phyloP scores from a whole-genome alignment of 2,888 invertebrate species.

The Sarcophaga variegata region DNA sequence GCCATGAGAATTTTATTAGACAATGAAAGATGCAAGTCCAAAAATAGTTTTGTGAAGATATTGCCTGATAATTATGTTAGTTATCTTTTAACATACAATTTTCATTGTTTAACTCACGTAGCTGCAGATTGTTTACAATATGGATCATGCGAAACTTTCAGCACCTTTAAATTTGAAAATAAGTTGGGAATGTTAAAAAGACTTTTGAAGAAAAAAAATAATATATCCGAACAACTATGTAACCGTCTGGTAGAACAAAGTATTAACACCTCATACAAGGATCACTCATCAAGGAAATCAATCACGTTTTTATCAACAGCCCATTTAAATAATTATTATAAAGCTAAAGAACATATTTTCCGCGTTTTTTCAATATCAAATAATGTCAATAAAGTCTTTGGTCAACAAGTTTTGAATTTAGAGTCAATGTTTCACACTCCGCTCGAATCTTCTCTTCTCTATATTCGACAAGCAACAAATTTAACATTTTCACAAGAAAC shows the following conservation, averaged over 20 bases:
- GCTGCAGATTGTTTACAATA: conserved; percentile 44
- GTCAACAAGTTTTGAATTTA: conserved; percentile 54
- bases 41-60: conserved; percentile 43
- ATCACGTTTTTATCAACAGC: conserved; percentile 26
- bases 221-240: conserved; percentile 44
- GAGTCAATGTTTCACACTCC: conserved; percentile 44
- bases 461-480: conserved; percentile 38
- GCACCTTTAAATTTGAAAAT: conserved; percentile 56
- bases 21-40: conserved; percentile 38
- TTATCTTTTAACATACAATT: conserved; percentile 46
- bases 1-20: conserved; percentile 53
- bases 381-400: conserved; percentile 34
- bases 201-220: conserved; percentile 42
- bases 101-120: conserved; percentile 44
- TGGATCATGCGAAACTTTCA: conserved; percentile 45
- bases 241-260: conserved; percentile 45
- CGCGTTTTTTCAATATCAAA: conserved; percentile 41
- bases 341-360: conserved; percentile 41
- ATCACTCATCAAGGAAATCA: conserved; percentile 19
- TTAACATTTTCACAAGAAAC: conserved; percentile 47
- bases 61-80: conserved; percentile 38
- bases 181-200: conserved; percentile 44
- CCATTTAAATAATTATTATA: conserved; percentile 51
- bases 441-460: conserved; percentile 47
- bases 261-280: conserved; percentile 37